phyloP scores from a whole-genome alignment of 2,113 vertebrate genomes.

The Coturnix japonica region DNA sequence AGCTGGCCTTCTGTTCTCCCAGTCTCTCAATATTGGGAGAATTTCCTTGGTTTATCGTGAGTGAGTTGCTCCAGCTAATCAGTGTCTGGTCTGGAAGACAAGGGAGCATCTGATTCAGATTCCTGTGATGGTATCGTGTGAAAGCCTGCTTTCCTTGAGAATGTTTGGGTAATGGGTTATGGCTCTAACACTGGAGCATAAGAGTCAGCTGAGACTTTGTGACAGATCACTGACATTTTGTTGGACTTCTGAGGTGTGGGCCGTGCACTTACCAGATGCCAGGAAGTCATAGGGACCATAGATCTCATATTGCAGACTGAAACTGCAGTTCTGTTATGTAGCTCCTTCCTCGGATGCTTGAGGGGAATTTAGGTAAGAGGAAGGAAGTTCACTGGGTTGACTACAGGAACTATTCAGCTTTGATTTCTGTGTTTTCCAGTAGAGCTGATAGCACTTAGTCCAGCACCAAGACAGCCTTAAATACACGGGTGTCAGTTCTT shows the following conservation, averaged over 20 bases:
- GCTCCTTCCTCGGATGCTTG: neutral
- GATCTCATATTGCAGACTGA: rapidly evolving
- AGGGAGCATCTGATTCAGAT: neutral
- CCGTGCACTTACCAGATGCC: neutral
- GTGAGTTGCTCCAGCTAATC: neutral
- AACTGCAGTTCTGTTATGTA: neutral
- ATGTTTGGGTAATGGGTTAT: neutral
- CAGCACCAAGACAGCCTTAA: neutral
- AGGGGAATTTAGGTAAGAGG: neutral
- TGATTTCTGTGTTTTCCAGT: neutral
- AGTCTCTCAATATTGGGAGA: neutral
- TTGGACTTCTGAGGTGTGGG: neutral
- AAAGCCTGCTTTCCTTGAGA: neutral
- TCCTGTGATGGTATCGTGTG: neutral
- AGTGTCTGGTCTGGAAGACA: neutral
- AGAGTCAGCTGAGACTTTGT: neutral
- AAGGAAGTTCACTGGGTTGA: neutral
- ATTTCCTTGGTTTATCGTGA: neutral
- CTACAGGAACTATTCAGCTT: neutral
- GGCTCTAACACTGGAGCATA: neutral
- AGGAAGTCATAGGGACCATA: neutral
- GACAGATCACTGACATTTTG: neutral
- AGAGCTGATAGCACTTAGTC: neutral
- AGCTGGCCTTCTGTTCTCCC: conserved; percentile 24
- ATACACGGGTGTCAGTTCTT: rapidly evolving